Conservation (phyloP, 2,113 vertebrate species). For the Lycocorax pyrrhopterus region DNA sequence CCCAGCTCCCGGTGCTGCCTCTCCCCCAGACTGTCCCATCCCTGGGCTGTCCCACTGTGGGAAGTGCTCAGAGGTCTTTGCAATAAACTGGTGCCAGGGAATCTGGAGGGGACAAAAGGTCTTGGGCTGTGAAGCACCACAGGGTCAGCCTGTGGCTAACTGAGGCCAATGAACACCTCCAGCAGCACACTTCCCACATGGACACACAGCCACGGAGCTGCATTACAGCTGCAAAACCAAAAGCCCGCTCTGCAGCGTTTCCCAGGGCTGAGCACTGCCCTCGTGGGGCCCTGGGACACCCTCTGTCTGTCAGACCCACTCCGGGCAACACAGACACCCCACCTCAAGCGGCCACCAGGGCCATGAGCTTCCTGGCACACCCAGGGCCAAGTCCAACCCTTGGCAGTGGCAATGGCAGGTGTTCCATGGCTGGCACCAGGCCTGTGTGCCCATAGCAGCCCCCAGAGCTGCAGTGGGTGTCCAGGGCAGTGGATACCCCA, state of each 20-base stretch:
- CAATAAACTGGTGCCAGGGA: neutral
- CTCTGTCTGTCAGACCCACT: neutral
- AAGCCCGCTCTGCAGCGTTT: neutral
- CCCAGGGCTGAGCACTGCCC: neutral
- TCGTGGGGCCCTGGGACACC: fast-evolving
- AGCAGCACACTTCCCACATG: fast-evolving
- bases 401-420: neutral
- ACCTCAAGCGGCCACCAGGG: neutral
- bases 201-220: neutral
- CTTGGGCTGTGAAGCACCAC: neutral
- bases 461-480: fast-evolving
- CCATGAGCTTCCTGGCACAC: neutral
- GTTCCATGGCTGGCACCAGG: neutral
- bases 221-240: neutral
- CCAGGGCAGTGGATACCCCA: fast-evolving
- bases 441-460: neutral
- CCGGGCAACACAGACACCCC: neutral
- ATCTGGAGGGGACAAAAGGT: neutral
- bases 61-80: neutral
- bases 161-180: fast-evolving
- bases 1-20: neutral
- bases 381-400: slow-evolving; percentile 12
- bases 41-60: neutral
- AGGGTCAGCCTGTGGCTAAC: neutral
- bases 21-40: neutral